A percentile compares a stretch with the other conserved stretches of the same genome.
phyloP scores from a whole-genome alignment of 2,888 invertebrate genomes.

The Drosophila testacea region DNA sequence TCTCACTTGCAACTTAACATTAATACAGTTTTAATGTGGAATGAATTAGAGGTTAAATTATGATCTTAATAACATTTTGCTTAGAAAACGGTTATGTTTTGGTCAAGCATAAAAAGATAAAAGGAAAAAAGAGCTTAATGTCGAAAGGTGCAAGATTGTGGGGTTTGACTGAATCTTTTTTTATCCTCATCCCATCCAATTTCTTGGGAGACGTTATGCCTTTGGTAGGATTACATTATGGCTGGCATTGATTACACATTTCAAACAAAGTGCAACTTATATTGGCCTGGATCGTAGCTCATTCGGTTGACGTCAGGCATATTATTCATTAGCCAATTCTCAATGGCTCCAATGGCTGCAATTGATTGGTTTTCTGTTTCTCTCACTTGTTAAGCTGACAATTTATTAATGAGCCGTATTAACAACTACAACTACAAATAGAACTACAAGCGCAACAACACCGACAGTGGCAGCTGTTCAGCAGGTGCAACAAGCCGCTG shows the following conservation, averaged over 20 bases:
- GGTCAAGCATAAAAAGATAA: no score
- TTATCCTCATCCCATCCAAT: not conserved
- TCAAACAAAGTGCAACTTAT: not conserved
- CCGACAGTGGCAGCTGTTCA: conserved; percentile 5
- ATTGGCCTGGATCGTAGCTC: conserved; percentile 12
- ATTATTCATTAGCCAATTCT: conserved; percentile 20
- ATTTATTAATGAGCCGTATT: conserved; percentile 32
- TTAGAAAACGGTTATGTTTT: no score
- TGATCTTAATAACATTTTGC: no score
- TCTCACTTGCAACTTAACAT: no score
- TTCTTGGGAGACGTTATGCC: not conserved
- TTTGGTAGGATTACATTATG: not conserved
- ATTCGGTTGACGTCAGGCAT: conserved; percentile 13
- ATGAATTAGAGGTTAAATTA: no score
- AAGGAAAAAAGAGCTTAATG: no score
- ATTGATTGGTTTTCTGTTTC: conserved; percentile 21
- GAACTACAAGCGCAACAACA: conserved; percentile 2
- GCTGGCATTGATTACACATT: conserved; percentile 1
- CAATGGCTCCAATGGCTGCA: conserved; percentile 6
- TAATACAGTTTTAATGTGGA: no score
- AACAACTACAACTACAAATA: conserved; percentile 17
- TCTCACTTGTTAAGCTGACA: conserved; percentile 52
- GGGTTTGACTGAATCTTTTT: not conserved
- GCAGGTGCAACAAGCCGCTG: conserved; percentile 9
- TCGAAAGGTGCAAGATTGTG: no score